Evolutionary conservation across 1,140 invertebrate genomes (phyloP).

Genomic region (Geopemphigus sp.): DNA sequence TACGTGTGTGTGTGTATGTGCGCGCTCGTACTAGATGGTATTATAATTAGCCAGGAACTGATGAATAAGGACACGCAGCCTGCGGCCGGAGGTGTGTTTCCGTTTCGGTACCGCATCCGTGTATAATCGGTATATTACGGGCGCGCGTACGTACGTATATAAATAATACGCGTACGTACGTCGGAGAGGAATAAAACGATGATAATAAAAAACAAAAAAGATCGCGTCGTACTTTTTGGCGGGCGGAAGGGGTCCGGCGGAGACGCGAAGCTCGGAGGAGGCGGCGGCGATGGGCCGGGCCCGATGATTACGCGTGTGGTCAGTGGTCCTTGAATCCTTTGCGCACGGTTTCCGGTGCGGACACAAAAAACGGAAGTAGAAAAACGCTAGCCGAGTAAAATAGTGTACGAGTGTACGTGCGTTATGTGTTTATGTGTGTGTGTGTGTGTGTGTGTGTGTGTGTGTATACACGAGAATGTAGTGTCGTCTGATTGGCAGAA

Average conservation of each 20-base stretch:
- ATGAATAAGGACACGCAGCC: constrained; percentile 47
- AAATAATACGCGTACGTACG: no score
- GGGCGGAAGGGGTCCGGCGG: constrained; percentile 19
- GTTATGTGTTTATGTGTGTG: not conserved
- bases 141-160: no score
- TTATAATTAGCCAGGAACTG: constrained; percentile 49
- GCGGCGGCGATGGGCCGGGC: constrained; percentile 23
- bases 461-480: no score
- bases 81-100: constrained; percentile 42
- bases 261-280: constrained; percentile 34
- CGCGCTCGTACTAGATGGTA: constrained; percentile 48
- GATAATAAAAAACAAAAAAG: constrained; percentile 16
- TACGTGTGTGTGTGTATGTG: not conserved
- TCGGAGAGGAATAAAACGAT: constrained; percentile 1
- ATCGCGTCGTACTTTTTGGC: constrained; percentile 23
- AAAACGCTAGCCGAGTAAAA: constrained; percentile 34
- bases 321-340: constrained; percentile 49
- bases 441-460: no score
- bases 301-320: constrained; percentile 47
- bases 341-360: constrained; percentile 43
- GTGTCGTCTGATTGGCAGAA: constrained; percentile 46
- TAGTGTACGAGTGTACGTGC: not conserved
- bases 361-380: constrained; percentile 49
- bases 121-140: constrained; percentile 29
- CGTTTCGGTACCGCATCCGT: constrained; percentile 47